Base-by-base conservation (phyloP, 30 jellyfish, hydroid and myxozoan genomes). In the Pseudorhiza aurosa region DNA sequence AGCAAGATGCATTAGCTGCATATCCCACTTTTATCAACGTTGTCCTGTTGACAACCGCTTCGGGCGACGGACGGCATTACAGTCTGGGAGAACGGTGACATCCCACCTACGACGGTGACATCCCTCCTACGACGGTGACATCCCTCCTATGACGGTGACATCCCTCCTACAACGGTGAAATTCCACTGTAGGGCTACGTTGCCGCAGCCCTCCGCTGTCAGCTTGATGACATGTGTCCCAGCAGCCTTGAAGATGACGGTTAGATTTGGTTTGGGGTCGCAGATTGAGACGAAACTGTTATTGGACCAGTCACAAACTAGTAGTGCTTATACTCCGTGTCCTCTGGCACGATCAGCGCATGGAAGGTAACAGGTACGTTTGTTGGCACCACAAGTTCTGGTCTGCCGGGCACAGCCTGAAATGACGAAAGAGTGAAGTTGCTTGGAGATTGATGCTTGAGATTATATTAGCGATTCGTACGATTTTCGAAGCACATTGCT, bases 11-110 rank as follows among this genome's bases (percentile, higher is more conserved):
- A 18, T 72, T 12, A 2, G 50, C 72, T 4, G 86, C 74, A 39
- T 49, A 22, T 14, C 39, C 60, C 24, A 56, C 62, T 8, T 24
- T 36, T 6, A 72, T 57, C 14, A 45, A 28, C 1, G 86, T 72
- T 39, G 86, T 72, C 27, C 31, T 49, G 39, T 50, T 50, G 1
- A 72, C 86, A 18, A 72, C 86, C 17, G 44, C 50, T 27, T 72
- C 86, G 2, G 75, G 86, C n/a, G 72, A 18, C 0, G 86, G 86
- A 5, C n/a, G n/a, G n/a, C n/a, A n/a, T n/a, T n/a, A n/a, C n/a
- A n/a, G n/a, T n/a, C n/a, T n/a, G n/a, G n/a, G n/a, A n/a, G n/a
- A n/a, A n/a, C n/a, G n/a, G n/a, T n/a, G 64, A 2, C 14, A 72
- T 72, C 7, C 67, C 59, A 0, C 64, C 57, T 0, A 72, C 58